Conservation (phyloP, 2,888 invertebrate species). For the Platycheirus albimanus region DNA sequence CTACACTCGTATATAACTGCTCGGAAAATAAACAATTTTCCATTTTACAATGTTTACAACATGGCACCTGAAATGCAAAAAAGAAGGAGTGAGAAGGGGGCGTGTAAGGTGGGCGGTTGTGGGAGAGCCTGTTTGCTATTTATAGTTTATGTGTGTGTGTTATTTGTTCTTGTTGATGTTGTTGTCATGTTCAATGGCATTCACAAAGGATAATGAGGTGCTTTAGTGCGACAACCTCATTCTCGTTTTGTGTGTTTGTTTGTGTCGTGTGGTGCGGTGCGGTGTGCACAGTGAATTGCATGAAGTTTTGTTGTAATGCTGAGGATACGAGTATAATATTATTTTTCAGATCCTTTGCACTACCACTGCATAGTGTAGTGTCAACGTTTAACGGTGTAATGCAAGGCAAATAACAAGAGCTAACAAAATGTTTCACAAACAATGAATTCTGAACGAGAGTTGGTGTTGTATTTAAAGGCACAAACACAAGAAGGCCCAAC, state of each 20-base stretch:
- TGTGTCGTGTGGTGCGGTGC: conserved; percentile 23
- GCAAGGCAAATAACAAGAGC: conserved; percentile 61
- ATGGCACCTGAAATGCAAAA: conserved; percentile 63
- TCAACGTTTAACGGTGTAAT: conserved; percentile 63
- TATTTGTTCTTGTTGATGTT: conserved; percentile 57
- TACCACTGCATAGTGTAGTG: conserved; percentile 21
- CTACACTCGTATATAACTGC: conserved; percentile 1
- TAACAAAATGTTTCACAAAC: conserved; percentile 59
- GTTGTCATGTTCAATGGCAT: conserved; percentile 72
- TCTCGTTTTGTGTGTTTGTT: conserved; percentile 33
- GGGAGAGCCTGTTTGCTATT: conserved; percentile 15
- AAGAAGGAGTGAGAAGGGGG: background rate
- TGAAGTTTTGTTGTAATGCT: too few relatives aligned
- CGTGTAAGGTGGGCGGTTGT: background rate
- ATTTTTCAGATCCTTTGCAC: too few relatives aligned
- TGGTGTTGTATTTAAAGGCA: conserved; percentile 12
- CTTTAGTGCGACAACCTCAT: conserved; percentile 73
- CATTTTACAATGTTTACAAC: conserved; percentile 64
- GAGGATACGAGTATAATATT: conserved; percentile 1
- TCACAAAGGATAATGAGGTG: conserved; percentile 73
- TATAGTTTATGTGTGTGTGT: conserved; percentile 19
- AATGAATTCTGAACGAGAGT: conserved; percentile 44
- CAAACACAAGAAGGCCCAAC: conserved; percentile 13
- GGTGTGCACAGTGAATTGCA: conserved; percentile 12
- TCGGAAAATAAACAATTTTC: conserved; percentile 54